Conservation (phyloP, 1,140 invertebrate species). For the Agraylea sexmaculata region DNA sequence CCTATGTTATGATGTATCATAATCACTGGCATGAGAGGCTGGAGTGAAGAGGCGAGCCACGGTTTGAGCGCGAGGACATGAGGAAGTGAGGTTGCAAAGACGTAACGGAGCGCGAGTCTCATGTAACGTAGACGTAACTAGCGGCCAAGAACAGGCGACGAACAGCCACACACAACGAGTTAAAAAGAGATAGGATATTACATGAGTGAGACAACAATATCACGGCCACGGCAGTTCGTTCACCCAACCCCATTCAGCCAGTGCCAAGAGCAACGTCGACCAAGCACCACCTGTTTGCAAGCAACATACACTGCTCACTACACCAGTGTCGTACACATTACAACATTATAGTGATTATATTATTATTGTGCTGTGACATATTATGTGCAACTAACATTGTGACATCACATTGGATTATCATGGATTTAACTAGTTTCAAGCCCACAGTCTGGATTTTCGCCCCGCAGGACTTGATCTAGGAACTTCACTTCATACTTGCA, state of each 20-base stretch:
- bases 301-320: neutral
- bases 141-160: slow-evolving; percentile 5
- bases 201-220: slow-evolving; percentile 16
- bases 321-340: neutral
- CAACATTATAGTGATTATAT: too few relatives aligned
- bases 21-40: too few relatives aligned
- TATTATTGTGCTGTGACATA: too few relatives aligned
- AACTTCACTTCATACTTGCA: too few relatives aligned
- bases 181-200: too few relatives aligned
- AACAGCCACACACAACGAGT: neutral
- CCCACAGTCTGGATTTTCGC: too few relatives aligned
- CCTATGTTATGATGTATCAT: too few relatives aligned
- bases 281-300: neutral
- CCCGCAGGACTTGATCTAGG: too few relatives aligned
- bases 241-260: slow-evolving; percentile 15
- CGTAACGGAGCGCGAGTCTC: slow-evolving; percentile 12
- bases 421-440: too few relatives aligned
- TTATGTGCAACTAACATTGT: too few relatives aligned
- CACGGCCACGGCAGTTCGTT: slow-evolving; percentile 15
- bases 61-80: neutral
- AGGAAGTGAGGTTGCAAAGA: too few relatives aligned
- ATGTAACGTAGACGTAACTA: slow-evolving; percentile 19
- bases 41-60: slow-evolving; percentile 5
- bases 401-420: too few relatives aligned
- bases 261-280: slow-evolving; percentile 6